Base-by-base conservation (phyloP, 2,888 invertebrate species). In the Cephus runcator region DNA sequence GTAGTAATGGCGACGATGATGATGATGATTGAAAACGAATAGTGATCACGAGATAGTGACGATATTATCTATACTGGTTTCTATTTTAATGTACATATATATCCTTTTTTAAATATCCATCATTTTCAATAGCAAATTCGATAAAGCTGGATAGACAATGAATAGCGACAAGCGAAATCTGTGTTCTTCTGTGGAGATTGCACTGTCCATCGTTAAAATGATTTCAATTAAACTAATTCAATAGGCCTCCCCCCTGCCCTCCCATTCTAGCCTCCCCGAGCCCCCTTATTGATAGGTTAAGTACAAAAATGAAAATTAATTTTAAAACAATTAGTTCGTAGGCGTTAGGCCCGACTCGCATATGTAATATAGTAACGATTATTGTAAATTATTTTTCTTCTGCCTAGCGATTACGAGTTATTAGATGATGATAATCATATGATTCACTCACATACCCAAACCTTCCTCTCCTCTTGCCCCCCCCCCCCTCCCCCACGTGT, bases 101-200 rank as follows among this genome's bases (percentile, higher is more conserved):
- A 56, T 23, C 15, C 56, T 56, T 56, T 56, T 56, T 56, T 56
- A 56, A 56, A 23, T 23, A 56, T 56, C 56, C 15, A 74, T 76
- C 34, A 75, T 69, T 75, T 23, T 12, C 36, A 78, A 68, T 73
- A 6, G n/a, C 56, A 71, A 69, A 78, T 4, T 75, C 69, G 34
- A 68, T 73, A 34, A 69, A 33, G 35, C 79, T 77, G 33, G 75
- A 73, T 40, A 73, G 73, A 78, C 71, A 73, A 76, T 76, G 73
- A 56, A n/a, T 33, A 77, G 34, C 31, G 73, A 73, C 76, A 73
- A 35, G 36, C 30, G 73, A 75, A 36, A 82, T 81, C 79, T 81
- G 77, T 82, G 77, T 80, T 81, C 80, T 79, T 78, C 80, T 69
- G 79, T 83, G 79, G 78, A 83, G 77, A 74, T 79, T 73, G 69